Evolutionary conservation across 1,140 invertebrate genomes (phyloP).

Genomic region (Epicauta chinensis): DNA sequence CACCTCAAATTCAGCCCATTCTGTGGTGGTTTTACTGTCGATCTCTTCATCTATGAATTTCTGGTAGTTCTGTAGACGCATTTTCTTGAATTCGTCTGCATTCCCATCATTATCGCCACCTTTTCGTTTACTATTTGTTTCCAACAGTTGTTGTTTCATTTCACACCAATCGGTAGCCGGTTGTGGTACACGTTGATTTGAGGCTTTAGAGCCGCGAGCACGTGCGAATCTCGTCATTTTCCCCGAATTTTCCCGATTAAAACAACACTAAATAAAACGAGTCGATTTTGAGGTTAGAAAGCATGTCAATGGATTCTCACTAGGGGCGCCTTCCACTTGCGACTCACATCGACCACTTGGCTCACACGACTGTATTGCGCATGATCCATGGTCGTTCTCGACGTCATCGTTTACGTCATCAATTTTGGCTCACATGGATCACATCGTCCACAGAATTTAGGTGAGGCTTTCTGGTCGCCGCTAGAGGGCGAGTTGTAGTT

Average conservation of each 20-base stretch:
- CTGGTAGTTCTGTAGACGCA: constrained; percentile 47
- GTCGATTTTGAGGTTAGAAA: constrained; percentile 1
- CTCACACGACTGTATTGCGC: too few species aligned
- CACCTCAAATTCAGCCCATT: constrained; percentile 47
- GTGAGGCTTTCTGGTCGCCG: too few species aligned
- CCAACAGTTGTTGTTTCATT: constrained; percentile 56
- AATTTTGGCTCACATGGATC: too few species aligned
- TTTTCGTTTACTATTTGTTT: constrained; percentile 45
- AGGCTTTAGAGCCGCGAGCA: constrained; percentile 66
- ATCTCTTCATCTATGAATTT: constrained; percentile 49
- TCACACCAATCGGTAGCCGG: constrained; percentile 64
- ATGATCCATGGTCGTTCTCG: too few species aligned
- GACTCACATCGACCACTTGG: too few species aligned
- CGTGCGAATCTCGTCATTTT: constrained; percentile 68
- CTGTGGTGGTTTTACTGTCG: constrained; percentile 40
- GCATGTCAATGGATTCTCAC: too few species aligned
- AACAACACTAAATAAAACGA: neutral
- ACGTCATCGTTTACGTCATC: too few species aligned
- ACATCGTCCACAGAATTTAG: too few species aligned
- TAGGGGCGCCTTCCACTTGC: too few species aligned
- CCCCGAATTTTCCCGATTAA: neutral
- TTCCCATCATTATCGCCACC: constrained; percentile 6
- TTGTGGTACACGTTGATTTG: constrained; percentile 60
- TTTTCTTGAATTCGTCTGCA: constrained; percentile 33
- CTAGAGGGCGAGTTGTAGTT: too few species aligned